A percentile compares a stretch with the other conserved stretches of the same genome.
These are phyloP conservation scores for Cyclophora albipunctata DNA, from an alignment of 2,888 invertebrate species.

Conservation along the genomic window DNA sequence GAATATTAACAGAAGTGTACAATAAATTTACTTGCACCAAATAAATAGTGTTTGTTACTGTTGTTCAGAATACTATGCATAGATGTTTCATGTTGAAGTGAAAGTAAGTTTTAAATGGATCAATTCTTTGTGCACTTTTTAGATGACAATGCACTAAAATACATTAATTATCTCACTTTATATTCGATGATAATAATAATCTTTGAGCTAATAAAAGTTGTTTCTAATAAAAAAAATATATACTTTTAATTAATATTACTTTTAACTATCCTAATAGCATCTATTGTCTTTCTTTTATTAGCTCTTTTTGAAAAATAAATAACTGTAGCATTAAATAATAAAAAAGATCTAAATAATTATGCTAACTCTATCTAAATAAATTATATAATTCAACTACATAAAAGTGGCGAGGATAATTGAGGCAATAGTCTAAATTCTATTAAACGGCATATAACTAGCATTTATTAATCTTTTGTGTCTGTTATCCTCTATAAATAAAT, in stretches of 20 bases:
- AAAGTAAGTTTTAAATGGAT: conserved; percentile 27
- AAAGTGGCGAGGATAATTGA: conserved; percentile 41
- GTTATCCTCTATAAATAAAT: conserved; percentile 36
- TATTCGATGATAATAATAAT: conserved; percentile 16
- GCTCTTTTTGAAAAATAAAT: conserved; percentile 30
- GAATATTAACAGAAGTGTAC: conserved; percentile 48
- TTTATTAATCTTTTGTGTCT: conserved; percentile 29
- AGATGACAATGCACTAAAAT: conserved; percentile 48
- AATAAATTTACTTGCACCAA: conserved; percentile 53
- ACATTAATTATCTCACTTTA: conserved; percentile 27
- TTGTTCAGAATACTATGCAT: conserved; percentile 33
- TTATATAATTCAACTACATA: background rate
- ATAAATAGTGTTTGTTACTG: conserved; percentile 49
- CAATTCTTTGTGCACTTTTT: conserved; percentile 43
- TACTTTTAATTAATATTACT: conserved; percentile 6
- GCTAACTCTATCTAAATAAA: conserved; percentile 1
- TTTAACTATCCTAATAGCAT: conserved; percentile 14
- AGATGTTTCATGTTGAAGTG: conserved; percentile 34
- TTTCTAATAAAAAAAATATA: conserved; percentile 20
- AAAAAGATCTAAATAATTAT: conserved; percentile 17
- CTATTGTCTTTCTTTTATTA: conserved; percentile 45
- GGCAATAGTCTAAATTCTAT: conserved; percentile 20
- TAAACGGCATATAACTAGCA: background rate
- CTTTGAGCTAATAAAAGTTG: conserved; percentile 40
- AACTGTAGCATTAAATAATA: conserved; percentile 29